Base-by-base conservation (phyloP, 2,888 invertebrate genomes). In the Gerris lacustris region DNA sequence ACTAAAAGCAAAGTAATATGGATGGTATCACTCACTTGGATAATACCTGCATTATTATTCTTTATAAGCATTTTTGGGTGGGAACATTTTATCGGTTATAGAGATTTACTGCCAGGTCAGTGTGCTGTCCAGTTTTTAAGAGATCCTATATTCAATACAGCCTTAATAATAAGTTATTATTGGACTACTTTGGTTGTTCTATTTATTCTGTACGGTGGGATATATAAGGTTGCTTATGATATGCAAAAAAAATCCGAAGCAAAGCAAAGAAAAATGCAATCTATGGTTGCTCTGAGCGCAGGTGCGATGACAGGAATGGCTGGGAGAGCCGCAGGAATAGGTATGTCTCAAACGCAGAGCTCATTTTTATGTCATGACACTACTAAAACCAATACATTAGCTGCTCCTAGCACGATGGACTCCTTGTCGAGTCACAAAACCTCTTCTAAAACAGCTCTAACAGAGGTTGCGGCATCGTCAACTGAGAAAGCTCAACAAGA, bases 41-140 rank as follows among this genome's bases (percentile, higher is more conserved):
- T 96, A 70, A 91, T 99, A 76, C 99, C 99, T 67, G 92, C 95
- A 0, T 82, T 96, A 72, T 83, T 99, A 9, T 99, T 99, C 82
- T 98, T 98, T 82, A 94, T 95, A 75, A 95, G 96, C 74, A 98
- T 99, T 76, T 96, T 99, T 79, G 98, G 98, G 66, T 99, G 98
- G 96, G 97, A 97, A 79, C 95, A 96, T 80, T 98, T 98, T 79
- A 91, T 95, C 67, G 97, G 97, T 31, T 91, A 89, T 78, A 84
- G 96, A 73, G 94, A 96, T 77, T 84, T 96, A 69, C 83, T 87
- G 76, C 91, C 92, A 15, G 92, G 92, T 2, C 90, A 94, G 81
- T 98, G 97, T 79, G 91, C 94, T 71, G 97, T 98, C 17, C 97
- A 98, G 82, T 99, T 99, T 82, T 86, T 98, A 73, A 96, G 96